Conservation (phyloP, 2,113 vertebrate species). For the Ptychochromis oligacanthus region DNA sequence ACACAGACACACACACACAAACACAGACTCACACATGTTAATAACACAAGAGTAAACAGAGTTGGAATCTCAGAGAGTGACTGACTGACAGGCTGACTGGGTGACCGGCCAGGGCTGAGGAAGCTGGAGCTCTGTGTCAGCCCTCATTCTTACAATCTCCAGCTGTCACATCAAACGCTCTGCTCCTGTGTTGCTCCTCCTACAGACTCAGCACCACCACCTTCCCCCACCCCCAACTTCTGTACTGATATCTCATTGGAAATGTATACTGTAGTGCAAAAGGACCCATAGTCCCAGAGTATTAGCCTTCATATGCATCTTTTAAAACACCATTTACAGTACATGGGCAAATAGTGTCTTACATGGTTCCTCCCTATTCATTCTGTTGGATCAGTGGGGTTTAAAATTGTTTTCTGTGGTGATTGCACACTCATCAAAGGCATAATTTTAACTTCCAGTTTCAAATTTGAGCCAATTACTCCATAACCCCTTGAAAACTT, state of each 20-base stretch:
- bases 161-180: constrained; percentile 82
- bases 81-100: constrained; percentile 73
- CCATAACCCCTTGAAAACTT: neutral
- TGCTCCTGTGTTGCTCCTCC: constrained; percentile 47
- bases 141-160: constrained; percentile 83
- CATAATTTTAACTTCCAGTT: neutral
- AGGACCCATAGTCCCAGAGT: neutral
- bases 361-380: neutral
- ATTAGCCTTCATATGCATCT: neutral
- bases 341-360: neutral
- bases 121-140: constrained; percentile 71
- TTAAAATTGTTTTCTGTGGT: neutral
- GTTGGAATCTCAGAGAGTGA: constrained; percentile 60
- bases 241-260: constrained; percentile 36
- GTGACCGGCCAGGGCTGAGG: constrained; percentile 60
- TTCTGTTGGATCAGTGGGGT: neutral
- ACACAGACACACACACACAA: constrained; percentile 22
- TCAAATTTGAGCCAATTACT: neutral
- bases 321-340: neutral
- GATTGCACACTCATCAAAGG: neutral
- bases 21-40: constrained; percentile 42
- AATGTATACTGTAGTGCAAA: constrained; percentile 11
- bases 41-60: constrained; percentile 73
- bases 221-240: constrained; percentile 7
- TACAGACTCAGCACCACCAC: constrained; percentile 28